Percentiles rank a stretch among this genome's conserved stretches.
These are phyloP conservation scores for Glomeris maerens DNA, from an alignment of 1,140 invertebrate genomes.

Conservation along the genomic window DNA sequence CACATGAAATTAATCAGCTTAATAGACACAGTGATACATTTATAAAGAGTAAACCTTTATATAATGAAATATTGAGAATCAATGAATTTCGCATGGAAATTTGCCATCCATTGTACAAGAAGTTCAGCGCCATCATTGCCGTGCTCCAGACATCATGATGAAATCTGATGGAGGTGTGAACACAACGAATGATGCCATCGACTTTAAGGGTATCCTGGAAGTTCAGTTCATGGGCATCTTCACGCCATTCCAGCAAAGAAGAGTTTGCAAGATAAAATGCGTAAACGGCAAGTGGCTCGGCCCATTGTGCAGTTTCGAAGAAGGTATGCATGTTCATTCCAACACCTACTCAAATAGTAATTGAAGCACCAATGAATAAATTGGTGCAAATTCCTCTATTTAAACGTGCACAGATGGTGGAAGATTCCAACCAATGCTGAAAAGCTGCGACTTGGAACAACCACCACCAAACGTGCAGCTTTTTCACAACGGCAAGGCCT, in stretches of 20 bases:
- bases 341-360: too few relatives aligned
- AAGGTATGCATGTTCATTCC: slow-evolving; percentile 19
- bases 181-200: background rate
- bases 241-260: slow-evolving; percentile 45
- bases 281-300: slow-evolving; percentile 64
- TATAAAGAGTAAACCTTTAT: too few relatives aligned
- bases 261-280: slow-evolving; percentile 65
- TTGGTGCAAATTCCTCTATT: too few relatives aligned
- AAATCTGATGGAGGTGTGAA: slow-evolving; percentile 12
- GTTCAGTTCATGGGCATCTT: slow-evolving; percentile 48
- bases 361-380: too few relatives aligned
- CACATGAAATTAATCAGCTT: too few relatives aligned
- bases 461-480: slow-evolving; percentile 12
- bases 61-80: too few relatives aligned
- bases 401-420: slow-evolving; percentile 29
- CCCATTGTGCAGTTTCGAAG: slow-evolving; percentile 44
- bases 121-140: too few relatives aligned
- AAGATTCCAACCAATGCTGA: slow-evolving; percentile 43
- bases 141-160: slow-evolving; percentile 9
- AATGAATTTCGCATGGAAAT: too few relatives aligned
- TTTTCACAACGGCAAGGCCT: slow-evolving; percentile 12
- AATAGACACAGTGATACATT: too few relatives aligned
- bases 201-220: slow-evolving; percentile 21
- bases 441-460: slow-evolving; percentile 39
- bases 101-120: too few relatives aligned